Percentiles rank a stretch among this genome's conserved stretches.
Evolutionary conservation across 2,113 vertebrate species (phyloP).

Genomic region (Irena cyanogastra): DNA sequence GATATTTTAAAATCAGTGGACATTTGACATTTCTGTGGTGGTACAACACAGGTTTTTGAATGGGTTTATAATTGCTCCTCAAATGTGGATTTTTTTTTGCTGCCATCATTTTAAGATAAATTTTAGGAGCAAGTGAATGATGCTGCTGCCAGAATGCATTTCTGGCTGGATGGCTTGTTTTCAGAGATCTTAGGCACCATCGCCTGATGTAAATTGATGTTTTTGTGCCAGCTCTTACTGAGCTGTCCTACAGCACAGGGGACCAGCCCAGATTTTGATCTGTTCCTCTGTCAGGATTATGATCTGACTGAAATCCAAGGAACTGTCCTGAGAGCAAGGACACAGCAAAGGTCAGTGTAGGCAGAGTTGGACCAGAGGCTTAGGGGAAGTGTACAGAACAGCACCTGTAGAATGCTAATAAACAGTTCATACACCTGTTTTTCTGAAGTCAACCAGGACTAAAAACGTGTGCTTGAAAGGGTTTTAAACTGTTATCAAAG

Average conservation of each 20-base stretch:
- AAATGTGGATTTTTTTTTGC: background rate
- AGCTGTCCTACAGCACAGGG: background rate
- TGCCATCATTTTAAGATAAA: background rate
- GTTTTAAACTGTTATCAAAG: background rate
- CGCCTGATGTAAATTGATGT: background rate
- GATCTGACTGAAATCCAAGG: background rate
- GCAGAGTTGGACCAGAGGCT: background rate
- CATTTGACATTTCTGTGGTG: background rate
- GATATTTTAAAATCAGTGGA: background rate
- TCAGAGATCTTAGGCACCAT: background rate
- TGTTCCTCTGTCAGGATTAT: background rate
- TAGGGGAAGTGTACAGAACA: background rate
- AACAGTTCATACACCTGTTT: background rate
- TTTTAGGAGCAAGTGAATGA: background rate
- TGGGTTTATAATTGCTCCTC: background rate
- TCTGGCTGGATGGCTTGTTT: background rate
- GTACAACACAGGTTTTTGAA: background rate
- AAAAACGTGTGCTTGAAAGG: background rate
- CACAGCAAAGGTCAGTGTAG: background rate
- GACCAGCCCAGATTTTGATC: background rate
- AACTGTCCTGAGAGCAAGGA: background rate
- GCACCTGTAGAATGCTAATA: background rate
- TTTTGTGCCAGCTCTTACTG: background rate
- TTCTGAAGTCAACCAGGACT: background rate
- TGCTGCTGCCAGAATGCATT: background rate